A percentile compares a stretch with the other conserved stretches of the same genome.
phyloP scores from a whole-genome alignment of 2,797 vertebrate genomes.

The Staurois parvus region DNA sequence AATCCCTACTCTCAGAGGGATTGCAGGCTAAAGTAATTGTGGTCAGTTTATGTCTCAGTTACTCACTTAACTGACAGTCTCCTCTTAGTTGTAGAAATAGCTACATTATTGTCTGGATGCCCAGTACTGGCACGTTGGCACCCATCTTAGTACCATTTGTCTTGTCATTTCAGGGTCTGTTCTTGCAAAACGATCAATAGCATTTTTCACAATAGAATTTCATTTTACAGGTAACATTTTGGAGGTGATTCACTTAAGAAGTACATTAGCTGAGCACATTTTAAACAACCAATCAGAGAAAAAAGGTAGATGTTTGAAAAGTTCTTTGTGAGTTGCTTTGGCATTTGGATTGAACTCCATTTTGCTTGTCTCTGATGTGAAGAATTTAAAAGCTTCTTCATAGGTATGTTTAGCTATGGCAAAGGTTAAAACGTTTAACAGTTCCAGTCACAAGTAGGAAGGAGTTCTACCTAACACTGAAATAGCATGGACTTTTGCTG shows the following conservation, averaged over 20 bases:
- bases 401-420: neutral
- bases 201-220: neutral
- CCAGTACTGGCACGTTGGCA: constrained; percentile 60
- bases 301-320: too few relatives aligned
- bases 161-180: constrained; percentile 70
- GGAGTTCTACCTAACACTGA: neutral
- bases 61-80: constrained; percentile 72
- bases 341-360: too few relatives aligned
- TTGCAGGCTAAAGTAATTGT: constrained; percentile 61
- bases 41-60: constrained; percentile 69
- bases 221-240: constrained; percentile 1
- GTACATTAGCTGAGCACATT: neutral
- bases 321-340: neutral
- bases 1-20: constrained; percentile 63
- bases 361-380: neutral
- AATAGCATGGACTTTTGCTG: constrained; percentile 21
- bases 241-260: neutral
- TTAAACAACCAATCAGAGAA: neutral
- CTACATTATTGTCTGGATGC: constrained; percentile 72
- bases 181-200: constrained; percentile 26
- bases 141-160: constrained; percentile 69
- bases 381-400: neutral
- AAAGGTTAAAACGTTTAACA: neutral
- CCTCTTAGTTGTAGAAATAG: constrained; percentile 67
- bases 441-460: neutral